Evolutionary conservation across 2,113 vertebrate genomes (phyloP), one percentile per base, ranked within the genome.

Genomic region (Sula dactylatra): DNA sequence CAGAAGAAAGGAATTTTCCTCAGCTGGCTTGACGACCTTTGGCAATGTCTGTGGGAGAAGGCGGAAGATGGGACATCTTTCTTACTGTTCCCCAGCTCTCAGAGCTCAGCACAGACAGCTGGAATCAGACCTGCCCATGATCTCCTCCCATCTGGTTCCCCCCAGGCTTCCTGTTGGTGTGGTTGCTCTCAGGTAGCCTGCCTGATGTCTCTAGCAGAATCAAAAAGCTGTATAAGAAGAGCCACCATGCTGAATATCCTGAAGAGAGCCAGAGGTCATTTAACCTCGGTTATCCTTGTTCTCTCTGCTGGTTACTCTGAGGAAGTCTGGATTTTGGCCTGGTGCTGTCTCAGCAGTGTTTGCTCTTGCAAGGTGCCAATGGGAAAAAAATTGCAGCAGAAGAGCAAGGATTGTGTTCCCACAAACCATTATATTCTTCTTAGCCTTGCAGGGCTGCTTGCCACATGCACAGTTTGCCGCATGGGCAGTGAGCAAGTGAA

Each of bases 281-380:
- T 62, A 69, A 34, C n/a, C 16, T 52, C 38, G 13, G 55, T 77
- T 42, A 44, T 56, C 50, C n/a, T 62, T 44, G 26, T 56, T 87
- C 15, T 56, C 13, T 55, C 31, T 56, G 31, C 25, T 74, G 42
- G 26, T 64, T 70, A 56, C 16, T 77, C 42, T 31, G 20, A 55
- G 31, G 22, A 74, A 69, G n/a, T 62, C 47, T 67, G 31, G 15
- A 22, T 69, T 36, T 64, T 34, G 40, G 7, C 21, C 14, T 52
- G 34, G 34, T 59, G 16, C 34, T 40, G 11, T 42, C 31, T 67
- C 34, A 58, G 76, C 44, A 32, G 4, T 40, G 21, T 19, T 10
- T 40, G 16, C 7, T 49, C 7, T 34, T 56, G 24, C 38, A 62
- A 50, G 32, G 38, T 3, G 2, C 20, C 0, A 1, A 10, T n/a